Percentiles rank a stretch among this genome's conserved stretches.
phyloP scores from a whole-genome alignment of 2,797 vertebrate genomes.

The Propithecus perrieri region DNA sequence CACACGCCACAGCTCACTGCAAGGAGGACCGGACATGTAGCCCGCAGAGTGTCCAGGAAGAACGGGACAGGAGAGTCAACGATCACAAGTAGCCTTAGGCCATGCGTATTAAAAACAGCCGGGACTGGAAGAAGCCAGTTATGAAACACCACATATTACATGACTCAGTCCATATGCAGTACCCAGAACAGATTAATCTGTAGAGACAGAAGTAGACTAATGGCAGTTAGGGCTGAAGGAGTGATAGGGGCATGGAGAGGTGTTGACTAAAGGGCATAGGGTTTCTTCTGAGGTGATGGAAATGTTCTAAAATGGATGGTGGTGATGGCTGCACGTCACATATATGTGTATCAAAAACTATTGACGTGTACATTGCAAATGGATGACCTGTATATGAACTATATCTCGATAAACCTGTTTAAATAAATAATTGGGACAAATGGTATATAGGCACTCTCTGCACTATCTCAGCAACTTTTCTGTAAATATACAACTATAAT shows the following conservation, averaged over 20 bases:
- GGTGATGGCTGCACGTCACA: neutral
- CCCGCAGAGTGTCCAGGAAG: neutral
- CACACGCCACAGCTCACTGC: accelerated
- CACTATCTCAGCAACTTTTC: neutral
- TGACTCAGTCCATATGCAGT: neutral
- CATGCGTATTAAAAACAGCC: neutral
- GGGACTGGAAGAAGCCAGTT: neutral
- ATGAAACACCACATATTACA: neutral
- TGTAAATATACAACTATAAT: neutral
- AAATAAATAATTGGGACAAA: neutral
- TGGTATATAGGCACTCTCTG: neutral
- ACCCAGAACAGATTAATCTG: neutral
- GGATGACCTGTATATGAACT: neutral
- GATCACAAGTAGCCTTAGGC: neutral
- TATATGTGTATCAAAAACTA: neutral
- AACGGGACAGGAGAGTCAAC: neutral
- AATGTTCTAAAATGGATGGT: neutral
- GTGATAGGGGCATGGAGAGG: accelerated
- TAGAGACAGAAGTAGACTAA: neutral
- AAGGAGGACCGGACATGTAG: neutral
- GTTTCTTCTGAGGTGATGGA: neutral
- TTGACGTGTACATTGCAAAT: neutral
- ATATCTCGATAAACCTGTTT: neutral
- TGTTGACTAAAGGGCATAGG: neutral
- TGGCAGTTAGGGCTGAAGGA: neutral